A percentile compares a stretch with the other conserved stretches of the same genome.
phyloP scores from a whole-genome alignment of 2,888 invertebrate species.

The Plagodis pulveraria region DNA sequence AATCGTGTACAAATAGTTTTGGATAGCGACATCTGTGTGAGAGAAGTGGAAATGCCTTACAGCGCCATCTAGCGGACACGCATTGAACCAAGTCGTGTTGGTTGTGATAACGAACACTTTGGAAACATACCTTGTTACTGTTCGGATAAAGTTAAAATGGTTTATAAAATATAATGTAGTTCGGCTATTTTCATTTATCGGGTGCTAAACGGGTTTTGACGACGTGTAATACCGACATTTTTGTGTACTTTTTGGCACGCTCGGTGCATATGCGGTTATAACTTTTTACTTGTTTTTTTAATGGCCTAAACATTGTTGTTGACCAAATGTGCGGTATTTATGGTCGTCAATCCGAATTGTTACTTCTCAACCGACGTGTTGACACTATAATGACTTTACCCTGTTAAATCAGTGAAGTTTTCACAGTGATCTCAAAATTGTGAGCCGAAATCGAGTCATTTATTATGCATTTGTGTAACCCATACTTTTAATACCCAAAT shows the following conservation, averaged over 20 bases:
- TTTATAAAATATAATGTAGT: constrained; percentile 37
- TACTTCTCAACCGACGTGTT: constrained; percentile 32
- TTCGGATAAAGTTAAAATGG: constrained; percentile 45
- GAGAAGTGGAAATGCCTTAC: constrained; percentile 36
- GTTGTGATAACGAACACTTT: constrained; percentile 67
- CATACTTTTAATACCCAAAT: constrained; percentile 54
- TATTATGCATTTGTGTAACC: constrained; percentile 62
- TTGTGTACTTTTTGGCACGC: constrained; percentile 45
- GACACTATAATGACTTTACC: constrained; percentile 33
- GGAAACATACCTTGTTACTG: constrained; percentile 50
- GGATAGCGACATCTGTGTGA: constrained; percentile 50
- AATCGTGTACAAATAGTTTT: constrained; percentile 42
- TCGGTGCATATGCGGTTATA: constrained; percentile 37
- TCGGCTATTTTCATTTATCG: constrained; percentile 50
- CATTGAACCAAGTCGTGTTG: constrained; percentile 60
- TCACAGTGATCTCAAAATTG: constrained; percentile 79
- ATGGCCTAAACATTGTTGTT: constrained; percentile 42
- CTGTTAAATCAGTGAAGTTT: constrained; percentile 53
- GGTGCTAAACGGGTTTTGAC: constrained; percentile 58
- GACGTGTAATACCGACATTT: constrained; percentile 63
- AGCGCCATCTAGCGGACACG: constrained; percentile 59
- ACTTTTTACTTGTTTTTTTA: constrained; percentile 43
- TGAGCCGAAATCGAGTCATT: constrained; percentile 72
- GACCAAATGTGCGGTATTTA: constrained; percentile 67
- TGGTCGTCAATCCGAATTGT: constrained; percentile 37